Evolutionary conservation across 2,113 vertebrate genomes (phyloP).

Genomic region (Scatophagus argus): DNA sequence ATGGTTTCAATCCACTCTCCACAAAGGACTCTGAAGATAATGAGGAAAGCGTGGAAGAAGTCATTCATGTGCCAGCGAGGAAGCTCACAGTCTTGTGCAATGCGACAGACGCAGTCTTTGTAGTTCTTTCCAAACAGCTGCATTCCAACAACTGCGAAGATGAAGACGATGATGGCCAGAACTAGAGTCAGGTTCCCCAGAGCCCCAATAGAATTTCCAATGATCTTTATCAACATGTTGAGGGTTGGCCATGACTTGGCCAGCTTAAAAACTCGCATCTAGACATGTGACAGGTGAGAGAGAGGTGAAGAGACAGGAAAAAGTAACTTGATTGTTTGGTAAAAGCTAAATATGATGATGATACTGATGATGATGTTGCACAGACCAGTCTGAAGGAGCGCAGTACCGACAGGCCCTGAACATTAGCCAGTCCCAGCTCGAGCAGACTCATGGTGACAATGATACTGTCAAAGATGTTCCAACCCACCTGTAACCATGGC

Average conservation of each 20-base stretch:
- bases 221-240: slow-evolving; percentile 98
- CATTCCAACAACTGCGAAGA: slow-evolving; percentile 97
- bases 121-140: slow-evolving; percentile 97
- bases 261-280: slow-evolving; percentile 97
- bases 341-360: background rate
- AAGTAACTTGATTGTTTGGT: background rate
- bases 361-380: background rate
- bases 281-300: slow-evolving; percentile 3
- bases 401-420: slow-evolving; percentile 93
- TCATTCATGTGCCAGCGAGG: slow-evolving; percentile 98
- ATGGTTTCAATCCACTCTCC: slow-evolving; percentile 99
- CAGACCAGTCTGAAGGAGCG: slow-evolving; percentile 95
- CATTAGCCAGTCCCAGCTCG: slow-evolving; percentile 91
- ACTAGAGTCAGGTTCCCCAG: slow-evolving; percentile 95
- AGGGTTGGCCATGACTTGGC: slow-evolving; percentile 97
- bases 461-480: slow-evolving; percentile 98
- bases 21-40: slow-evolving; percentile 94
- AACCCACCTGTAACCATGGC: slow-evolving; percentile 86
- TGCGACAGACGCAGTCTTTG: slow-evolving; percentile 94
- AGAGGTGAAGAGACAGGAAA: background rate
- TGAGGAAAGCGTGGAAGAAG: slow-evolving; percentile 98
- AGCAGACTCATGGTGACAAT: slow-evolving; percentile 96
- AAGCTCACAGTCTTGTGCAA: slow-evolving; percentile 86
- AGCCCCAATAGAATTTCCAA: slow-evolving; percentile 93
- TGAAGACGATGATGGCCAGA: slow-evolving; percentile 96